Base-by-base conservation (phyloP, 2,888 invertebrate genomes). In the Morpho helenor region DNA sequence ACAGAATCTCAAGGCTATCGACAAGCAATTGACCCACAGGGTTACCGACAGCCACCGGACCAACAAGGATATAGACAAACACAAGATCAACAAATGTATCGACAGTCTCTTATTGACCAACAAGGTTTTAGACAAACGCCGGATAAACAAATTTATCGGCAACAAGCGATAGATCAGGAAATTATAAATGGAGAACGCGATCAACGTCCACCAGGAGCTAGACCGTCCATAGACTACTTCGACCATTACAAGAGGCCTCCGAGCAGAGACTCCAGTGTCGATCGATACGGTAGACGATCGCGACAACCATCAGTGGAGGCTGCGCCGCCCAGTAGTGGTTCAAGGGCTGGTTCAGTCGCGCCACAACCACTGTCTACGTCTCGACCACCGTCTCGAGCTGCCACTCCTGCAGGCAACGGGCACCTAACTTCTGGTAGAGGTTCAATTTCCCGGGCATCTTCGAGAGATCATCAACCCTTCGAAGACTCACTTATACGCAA, bases 171-270 rank as follows among this genome's bases (percentile, higher is more conserved):
- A 70, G 68, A 74, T 67, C 78, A 84, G 68, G 87, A 87, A 16
- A 67, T 76, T 22, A 68, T 81, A 7, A 87, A 87, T 49, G 85
- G 85, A 47, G 73, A 77, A 10, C 76, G 84, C 9, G 93, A 91
- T 62, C 88, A 84, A 66, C 76, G 82, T 45, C 73, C 74, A 42
- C 70, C 76, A 23, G 82, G 82, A n/a, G 69, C 77, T 2, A 77
- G 89, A 9, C 84, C 95, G 8, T 95, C 96, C 69, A 96, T 96
- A 76, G 97, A 97, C 82, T 96, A 97, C 76, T 97, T 97, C 79
- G 98, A 98, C 83, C 98, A 98, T 79, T 98, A 98, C 83, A 96
- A 97, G 83, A 92, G 96, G 79, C 96, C 97, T 55, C 96, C 97
- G 0, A 97, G 97, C 87, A 92, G 97, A 76, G 96, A 97, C 79